Base-by-base conservation (phyloP, 2,888 invertebrate species). In the Masnerella sp. region DNA sequence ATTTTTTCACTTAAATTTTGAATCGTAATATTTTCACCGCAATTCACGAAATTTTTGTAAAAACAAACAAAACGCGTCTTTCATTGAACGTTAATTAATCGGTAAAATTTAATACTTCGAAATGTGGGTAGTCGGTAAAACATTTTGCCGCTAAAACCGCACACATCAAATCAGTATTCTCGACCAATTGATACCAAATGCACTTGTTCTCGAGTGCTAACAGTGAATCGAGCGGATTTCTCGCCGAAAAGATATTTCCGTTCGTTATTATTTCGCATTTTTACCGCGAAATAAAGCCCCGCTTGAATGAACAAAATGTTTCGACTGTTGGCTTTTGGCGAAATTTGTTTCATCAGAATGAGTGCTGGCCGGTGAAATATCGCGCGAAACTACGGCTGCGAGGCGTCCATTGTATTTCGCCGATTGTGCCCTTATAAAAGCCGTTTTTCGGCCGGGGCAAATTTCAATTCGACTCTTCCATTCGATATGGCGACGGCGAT, bases 301-400 rank as follows among this genome's bases (percentile, higher is more conserved):
- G 11, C 9, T 45, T 47, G 18, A 59, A 59, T 45, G 38, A 3
- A 51, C 32, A 51, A 62, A 49, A 32, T 42, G 32, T 62, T 51
- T 42, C 28, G 22, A 51, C 2, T 25, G 43, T 52, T 36, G 45
- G 45, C 18, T 52, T 64, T 64, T n/a, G 43, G 20, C 14, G 22
- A 64, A 64, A 54, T 64, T 54, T 64, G 64, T 64, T 64, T 64
- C 45, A 64, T 64, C 45, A 54, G 20, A 64, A 64, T 54, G 38
- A 64, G 54, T 64, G 32, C 40, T 32, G 7, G 12, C 28, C 14
- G 9, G 30, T 54, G 38, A 65, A 65, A 65, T 65, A 65, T 49
- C 40, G 30, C 22, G 15, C 25, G 14, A 32, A 43, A 43, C 34
- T 36, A 28, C 28, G 25, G 28, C 12, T 43, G 15, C 15, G 17